Percentiles rank a stretch among this genome's conserved stretches.
These are phyloP conservation scores for Himantopus leucocephalus DNA, from an alignment of 2,113 vertebrate species.

Conservation along the genomic window DNA sequence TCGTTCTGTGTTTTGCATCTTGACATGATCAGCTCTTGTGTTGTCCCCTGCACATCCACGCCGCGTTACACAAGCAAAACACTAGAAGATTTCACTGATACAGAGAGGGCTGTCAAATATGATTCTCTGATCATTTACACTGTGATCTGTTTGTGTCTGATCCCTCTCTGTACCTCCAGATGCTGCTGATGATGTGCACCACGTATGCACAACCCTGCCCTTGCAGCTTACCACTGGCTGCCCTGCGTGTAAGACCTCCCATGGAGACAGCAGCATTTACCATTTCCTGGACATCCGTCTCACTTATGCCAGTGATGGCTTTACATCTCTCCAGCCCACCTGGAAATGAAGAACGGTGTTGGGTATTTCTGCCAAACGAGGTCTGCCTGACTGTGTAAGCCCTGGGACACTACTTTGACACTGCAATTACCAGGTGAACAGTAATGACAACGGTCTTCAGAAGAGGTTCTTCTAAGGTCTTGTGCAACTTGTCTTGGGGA, in stretches of 20 bases:
- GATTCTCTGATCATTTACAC: not conserved
- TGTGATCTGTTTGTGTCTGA: accelerated
- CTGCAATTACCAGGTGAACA: accelerated
- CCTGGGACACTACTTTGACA: not conserved
- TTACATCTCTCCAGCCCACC: not conserved
- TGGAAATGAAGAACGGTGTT: not conserved
- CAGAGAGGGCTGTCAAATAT: accelerated
- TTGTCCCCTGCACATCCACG: not conserved
- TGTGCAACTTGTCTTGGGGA: not conserved
- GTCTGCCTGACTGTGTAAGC: not conserved
- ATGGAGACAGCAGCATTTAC: not conserved
- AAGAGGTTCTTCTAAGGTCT: not conserved
- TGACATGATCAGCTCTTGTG: not conserved
- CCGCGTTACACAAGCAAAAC: not conserved
- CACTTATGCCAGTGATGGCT: no score
- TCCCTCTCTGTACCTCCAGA: not conserved
- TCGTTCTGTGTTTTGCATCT: not conserved
- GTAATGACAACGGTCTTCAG: not conserved
- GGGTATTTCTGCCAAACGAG: not conserved
- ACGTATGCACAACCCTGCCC: accelerated
- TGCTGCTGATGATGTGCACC: not conserved
- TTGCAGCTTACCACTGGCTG: accelerated
- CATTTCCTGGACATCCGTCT: not conserved
- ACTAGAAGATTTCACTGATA: not conserved
- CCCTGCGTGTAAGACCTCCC: accelerated